Percentiles rank a stretch among this genome's conserved stretches.
phyloP scores from a whole-genome alignment of 35 echinoderm and acorn worm species.

The Ophiothrix spiculata region DNA sequence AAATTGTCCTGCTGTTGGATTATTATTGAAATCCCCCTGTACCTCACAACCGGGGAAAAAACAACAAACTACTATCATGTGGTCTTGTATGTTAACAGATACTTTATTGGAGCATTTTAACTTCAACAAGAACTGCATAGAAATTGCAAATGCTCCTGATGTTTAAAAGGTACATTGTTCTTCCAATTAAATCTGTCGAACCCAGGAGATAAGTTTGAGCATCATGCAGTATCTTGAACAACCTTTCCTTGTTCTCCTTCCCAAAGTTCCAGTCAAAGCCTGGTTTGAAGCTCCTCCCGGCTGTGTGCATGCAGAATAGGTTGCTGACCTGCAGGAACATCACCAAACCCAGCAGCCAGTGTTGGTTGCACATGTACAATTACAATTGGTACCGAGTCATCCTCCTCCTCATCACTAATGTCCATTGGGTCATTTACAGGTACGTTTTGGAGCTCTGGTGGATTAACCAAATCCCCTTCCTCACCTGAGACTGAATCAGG shows the following conservation, averaged over 20 bases:
- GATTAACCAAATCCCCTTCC: too few species aligned
- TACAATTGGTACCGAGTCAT: conserved; percentile 38
- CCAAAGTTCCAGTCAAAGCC: not conserved
- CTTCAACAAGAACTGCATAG: conserved; percentile 3
- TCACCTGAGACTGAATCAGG: too few species aligned
- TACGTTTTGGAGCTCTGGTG: too few species aligned
- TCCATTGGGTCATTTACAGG: too few species aligned
- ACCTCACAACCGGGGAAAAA: conserved; percentile 39
- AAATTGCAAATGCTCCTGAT: conserved; percentile 44
- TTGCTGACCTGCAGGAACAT: conserved; percentile 26
- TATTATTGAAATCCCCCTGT: conserved; percentile 30
- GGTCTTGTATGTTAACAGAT: conserved; percentile 62
- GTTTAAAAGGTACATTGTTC: conserved; percentile 20
- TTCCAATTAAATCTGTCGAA: not conserved
- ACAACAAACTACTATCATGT: conserved; percentile 50
- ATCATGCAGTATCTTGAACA: not conserved
- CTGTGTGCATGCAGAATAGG: conserved; percentile 49
- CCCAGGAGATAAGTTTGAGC: not conserved
- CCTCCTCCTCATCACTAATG: too few species aligned
- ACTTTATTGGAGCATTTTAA: conserved; percentile 17
- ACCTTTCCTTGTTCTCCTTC: not conserved
- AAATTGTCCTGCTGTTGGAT: conserved; percentile 43
- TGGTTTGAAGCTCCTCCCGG: conserved; percentile 30
- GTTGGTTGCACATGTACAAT: conserved; percentile 45
- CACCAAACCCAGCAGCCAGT: conserved; percentile 14